Base-by-base conservation (phyloP, 2,113 vertebrate genomes). In the Oncorhynchus mykiss region DNA sequence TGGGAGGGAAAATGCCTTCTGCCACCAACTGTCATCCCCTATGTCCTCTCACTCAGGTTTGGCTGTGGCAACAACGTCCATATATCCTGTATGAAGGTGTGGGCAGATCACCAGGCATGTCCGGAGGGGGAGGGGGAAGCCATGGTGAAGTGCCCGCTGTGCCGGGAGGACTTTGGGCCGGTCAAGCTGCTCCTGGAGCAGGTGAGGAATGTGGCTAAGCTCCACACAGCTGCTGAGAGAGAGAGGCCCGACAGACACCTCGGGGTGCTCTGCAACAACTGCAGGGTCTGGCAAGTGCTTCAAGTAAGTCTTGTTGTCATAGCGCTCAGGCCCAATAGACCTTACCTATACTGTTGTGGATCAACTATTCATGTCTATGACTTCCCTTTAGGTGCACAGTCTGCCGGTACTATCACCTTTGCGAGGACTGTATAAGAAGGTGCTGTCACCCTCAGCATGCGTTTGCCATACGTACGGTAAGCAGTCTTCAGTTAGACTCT, bases 51-150 rank as follows among this genome's bases (percentile, higher is more conserved):
- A 7, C 49, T 20, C 69, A 95, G 93, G 78, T 93, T 92, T 34
- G 85, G 92, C 31, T 93, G 89, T 78, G 93, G 90, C 70, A 95
- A 95, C 76, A 92, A 81, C 0, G 3, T 94, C 69, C 93, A 95
- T 78, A 90, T 95, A 78, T 91, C 87, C 68, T 93, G 92, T 75
- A 89, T 92, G 92, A 94, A 92, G 74, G 85, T 92, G 49, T 91
- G 93, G 89, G 86, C 75, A 0, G 85, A 90, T 27, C 82, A 93
- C 76, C 91, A 94, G 80, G 69, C 65, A 13, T 73, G 73, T 1
- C 51, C 27, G 0, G 82, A 88, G 3, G 66, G 54, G 8, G 68
- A 75, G 1, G 64, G 54, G 8, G 69, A 76, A 1, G 80, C 78
- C 49, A 82, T 79, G 76, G 80, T 92, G 51, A 95, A 91, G 71